These are phyloP conservation scores for Ophion obscuratus DNA, from an alignment of 2,888 invertebrate species.

Conservation along the genomic window DNA sequence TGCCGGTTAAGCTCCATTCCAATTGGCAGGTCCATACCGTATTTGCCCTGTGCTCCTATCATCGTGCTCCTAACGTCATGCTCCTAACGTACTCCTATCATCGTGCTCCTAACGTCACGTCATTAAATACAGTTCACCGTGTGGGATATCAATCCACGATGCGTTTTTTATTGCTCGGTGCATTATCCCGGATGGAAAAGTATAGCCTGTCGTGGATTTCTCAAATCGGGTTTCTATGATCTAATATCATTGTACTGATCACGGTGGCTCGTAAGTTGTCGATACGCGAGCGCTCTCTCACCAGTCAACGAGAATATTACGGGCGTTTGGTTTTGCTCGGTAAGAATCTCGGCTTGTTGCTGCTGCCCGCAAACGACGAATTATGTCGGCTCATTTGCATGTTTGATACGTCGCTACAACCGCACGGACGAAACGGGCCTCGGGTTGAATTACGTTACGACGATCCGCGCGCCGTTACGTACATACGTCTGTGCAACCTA, in stretches of 20 bases:
- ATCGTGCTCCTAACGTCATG: neutral
- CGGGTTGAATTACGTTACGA: conserved; percentile 64
- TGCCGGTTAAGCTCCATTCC: neutral
- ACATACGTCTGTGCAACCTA: conserved; percentile 8
- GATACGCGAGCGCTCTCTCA: conserved; percentile 15
- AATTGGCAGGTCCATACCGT: neutral
- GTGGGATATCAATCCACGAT: conserved; percentile 16
- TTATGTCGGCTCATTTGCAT: conserved; percentile 78
- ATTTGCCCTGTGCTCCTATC: neutral
- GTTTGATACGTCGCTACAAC: conserved; percentile 78
- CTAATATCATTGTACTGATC: conserved; percentile 53
- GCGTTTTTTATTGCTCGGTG: neutral
- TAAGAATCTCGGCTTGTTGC: conserved; percentile 51
- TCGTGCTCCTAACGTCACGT: neutral
- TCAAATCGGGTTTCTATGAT: conserved; percentile 37
- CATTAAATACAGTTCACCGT: conserved; percentile 1
- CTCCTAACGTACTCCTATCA: neutral
- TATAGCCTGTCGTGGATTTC: conserved; percentile 13
- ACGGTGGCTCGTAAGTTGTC: conserved; percentile 40
- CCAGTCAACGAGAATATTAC: conserved; percentile 50
- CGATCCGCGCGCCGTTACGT: conserved; percentile 52
- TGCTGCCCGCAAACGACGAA: conserved; percentile 75
- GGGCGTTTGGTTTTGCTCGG: conserved; percentile 48
- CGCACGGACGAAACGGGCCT: conserved; percentile 70
- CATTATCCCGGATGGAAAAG: neutral